These are phyloP conservation scores for Myopa testacea DNA, from an alignment of 2,888 invertebrate species.

Conservation along the genomic window DNA sequence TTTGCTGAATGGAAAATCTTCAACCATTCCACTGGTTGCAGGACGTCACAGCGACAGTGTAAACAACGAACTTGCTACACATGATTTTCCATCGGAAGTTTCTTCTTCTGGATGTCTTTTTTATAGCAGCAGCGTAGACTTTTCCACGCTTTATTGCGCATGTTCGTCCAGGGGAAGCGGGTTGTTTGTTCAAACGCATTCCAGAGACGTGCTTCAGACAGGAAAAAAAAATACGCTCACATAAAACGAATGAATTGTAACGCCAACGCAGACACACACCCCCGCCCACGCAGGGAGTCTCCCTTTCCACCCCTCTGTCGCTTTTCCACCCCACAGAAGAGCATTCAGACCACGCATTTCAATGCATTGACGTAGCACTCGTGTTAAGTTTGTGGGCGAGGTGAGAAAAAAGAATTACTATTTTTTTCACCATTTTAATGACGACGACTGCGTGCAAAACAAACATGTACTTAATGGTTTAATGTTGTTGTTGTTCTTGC, in stretches of 20 bases:
- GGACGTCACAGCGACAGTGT: neutral
- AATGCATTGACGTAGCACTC: constrained; percentile 23
- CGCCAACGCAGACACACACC: neutral
- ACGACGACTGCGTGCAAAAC: too few relatives aligned
- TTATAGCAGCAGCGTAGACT: constrained; percentile 19
- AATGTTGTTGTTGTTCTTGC: too few relatives aligned
- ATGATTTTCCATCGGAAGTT: neutral
- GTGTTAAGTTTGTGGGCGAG: constrained; percentile 11
- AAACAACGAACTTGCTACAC: neutral
- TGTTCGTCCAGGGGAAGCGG: constrained; percentile 8
- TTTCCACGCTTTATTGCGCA: constrained; percentile 23
- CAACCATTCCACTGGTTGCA: neutral
- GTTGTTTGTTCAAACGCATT: constrained; percentile 30
- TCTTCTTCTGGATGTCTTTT: neutral
- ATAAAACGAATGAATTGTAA: neutral
- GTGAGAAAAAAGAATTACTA: too few relatives aligned
- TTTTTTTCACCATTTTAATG: too few relatives aligned
- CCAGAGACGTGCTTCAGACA: constrained; percentile 15
- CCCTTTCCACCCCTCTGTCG: neutral
- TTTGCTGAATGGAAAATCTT: too few relatives aligned
- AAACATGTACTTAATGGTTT: too few relatives aligned
- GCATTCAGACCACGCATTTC: constrained; percentile 12
- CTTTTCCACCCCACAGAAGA: neutral
- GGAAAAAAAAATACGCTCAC: neutral
- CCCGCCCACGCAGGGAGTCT: neutral